Evolutionary conservation across 2,888 invertebrate species (phyloP).

Genomic region (Allygus modestus): DNA sequence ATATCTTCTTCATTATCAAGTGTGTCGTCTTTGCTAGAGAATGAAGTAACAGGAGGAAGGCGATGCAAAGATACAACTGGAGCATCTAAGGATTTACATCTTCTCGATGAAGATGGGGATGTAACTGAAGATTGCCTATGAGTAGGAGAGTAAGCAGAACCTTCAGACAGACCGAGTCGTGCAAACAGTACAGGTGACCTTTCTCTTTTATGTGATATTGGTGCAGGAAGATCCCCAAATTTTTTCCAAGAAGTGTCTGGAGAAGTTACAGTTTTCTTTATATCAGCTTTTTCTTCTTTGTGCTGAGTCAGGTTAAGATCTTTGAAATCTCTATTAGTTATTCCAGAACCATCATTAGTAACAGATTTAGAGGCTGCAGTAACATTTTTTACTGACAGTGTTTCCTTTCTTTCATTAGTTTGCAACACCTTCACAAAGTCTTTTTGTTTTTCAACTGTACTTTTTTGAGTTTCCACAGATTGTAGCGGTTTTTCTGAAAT

Average conservation of each 20-base stretch:
- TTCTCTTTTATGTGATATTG: slow-evolving; percentile 82
- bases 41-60: slow-evolving; percentile 89
- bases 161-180: slow-evolving; percentile 89
- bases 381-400: not conserved
- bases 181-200: slow-evolving; percentile 89
- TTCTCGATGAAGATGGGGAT: slow-evolving; percentile 85
- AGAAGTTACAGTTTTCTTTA: slow-evolving; percentile 70
- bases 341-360: slow-evolving; percentile 9
- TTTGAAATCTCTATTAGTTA: slow-evolving; percentile 43
- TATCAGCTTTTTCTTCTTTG: slow-evolving; percentile 69
- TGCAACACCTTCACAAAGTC: not conserved
- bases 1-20: slow-evolving; percentile 83
- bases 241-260: slow-evolving; percentile 75
- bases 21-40: slow-evolving; percentile 93
- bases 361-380: not conserved
- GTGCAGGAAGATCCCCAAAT: slow-evolving; percentile 78
- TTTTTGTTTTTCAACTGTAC: not conserved
- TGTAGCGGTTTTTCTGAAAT: slow-evolving; percentile 12
- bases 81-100: slow-evolving; percentile 91
- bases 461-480: not conserved
- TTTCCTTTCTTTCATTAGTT: not conserved
- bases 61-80: slow-evolving; percentile 89
- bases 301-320: slow-evolving; percentile 17
- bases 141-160: slow-evolving; percentile 81
- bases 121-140: slow-evolving; percentile 82